These are phyloP conservation scores for Alcedo quadribrachys DNA, from an alignment of 2,797 vertebrate genomes.

Conservation along the genomic window DNA sequence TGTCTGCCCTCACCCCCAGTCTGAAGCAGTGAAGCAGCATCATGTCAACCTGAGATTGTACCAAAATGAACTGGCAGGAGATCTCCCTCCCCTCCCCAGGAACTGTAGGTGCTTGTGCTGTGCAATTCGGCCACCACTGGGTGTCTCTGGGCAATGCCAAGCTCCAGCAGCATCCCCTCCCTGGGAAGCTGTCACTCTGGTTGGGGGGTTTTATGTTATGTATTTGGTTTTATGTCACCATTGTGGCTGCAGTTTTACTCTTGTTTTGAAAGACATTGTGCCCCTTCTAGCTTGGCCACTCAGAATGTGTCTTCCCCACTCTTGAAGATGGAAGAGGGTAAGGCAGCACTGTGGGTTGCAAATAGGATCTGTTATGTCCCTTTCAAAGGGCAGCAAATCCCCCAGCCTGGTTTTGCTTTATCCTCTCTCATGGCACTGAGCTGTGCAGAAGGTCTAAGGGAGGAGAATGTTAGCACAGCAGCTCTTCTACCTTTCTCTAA, in stretches of 20 bases:
- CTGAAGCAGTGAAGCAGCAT: background rate
- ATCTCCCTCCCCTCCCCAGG: background rate
- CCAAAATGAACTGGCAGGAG: background rate
- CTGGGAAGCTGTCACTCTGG: background rate
- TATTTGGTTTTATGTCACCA: background rate
- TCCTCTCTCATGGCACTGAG: background rate
- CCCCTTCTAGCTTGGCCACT: background rate
- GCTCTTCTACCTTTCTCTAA: background rate
- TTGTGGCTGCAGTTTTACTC: background rate
- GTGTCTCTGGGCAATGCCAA: background rate
- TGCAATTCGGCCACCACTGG: background rate
- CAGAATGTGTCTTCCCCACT: background rate
- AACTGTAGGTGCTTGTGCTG: background rate
- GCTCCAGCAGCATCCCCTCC: background rate
- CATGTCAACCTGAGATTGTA: fast-evolving
- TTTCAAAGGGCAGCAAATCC: background rate
- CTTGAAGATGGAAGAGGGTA: background rate
- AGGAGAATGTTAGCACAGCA: background rate
- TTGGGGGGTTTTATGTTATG: background rate
- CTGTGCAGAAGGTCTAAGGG: background rate
- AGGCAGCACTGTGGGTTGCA: background rate
- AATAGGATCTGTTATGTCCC: background rate
- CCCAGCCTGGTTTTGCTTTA: background rate
- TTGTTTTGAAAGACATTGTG: background rate
- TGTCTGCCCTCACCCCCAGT: background rate